Evolutionary conservation across 2,113 vertebrate genomes (phyloP), one percentile per base, ranked within the genome.

Genomic region (Channa maculata): DNA sequence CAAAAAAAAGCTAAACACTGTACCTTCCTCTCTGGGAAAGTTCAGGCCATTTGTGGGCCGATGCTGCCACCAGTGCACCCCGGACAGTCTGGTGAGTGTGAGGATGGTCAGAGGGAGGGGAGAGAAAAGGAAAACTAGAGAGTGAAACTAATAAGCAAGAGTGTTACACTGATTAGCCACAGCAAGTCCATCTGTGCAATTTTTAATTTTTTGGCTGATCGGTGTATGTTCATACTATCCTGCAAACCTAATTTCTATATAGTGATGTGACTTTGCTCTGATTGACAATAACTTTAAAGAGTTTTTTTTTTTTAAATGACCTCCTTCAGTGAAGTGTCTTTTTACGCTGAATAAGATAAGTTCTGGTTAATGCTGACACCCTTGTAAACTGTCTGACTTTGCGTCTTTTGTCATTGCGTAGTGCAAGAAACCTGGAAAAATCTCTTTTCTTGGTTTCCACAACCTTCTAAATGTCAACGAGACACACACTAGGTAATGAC

Each of bases 51-150:
- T 37, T 45, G 91, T 95, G 75, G 93, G 92, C 36, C 90, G 90
- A 77, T 93, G 93, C 79, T 95, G 94, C 80, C 91, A 93, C 77
- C 92, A 89, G 80, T 95, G 94, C 80, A 93, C 92, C 41, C 94
- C 94, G 0, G 84, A 94, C 77, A 95, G 94, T 79, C 77, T 94
- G 85, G 94, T 95, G 66, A 94, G 92, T 83, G 51, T 41, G 14
- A 59, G 59, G 13, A 14, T 15, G 36, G 33, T 15, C 2, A 52
- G 15, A 62, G 6, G 50, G 5, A 15, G 33, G 3, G 41, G 11
- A 55, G 24, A 48, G 34, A 13, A 3, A 44, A n/a, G 5, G 8
- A 5, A 54, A 75, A 51, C 11, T 8, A 51, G 34, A 61, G 12
- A 33, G 13, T 41, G 8, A 64, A 6, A 36, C 12, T 51, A 51